A percentile compares a stretch with the other conserved stretches of the same genome.
Conservation (phyloP, 1,140 invertebrate species). For the Zaprionus capensis region DNA sequence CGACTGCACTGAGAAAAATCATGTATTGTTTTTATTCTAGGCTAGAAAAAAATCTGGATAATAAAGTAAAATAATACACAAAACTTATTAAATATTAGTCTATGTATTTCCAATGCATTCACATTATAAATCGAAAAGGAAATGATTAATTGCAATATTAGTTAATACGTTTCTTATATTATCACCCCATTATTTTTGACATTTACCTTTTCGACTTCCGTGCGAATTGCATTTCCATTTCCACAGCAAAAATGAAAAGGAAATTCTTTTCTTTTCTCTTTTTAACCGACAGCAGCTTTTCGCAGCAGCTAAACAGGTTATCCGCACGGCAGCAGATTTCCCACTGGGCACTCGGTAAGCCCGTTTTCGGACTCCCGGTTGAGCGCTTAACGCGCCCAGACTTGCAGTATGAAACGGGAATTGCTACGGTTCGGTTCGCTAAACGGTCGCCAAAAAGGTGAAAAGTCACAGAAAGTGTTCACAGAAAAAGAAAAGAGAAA, state of each 20-base stretch:
- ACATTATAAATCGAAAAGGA: too few species aligned
- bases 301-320: slow-evolving; percentile 46
- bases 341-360: slow-evolving; percentile 57
- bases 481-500: slow-evolving; percentile 23
- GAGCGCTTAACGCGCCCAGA: slow-evolving; percentile 50
- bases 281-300: neutral
- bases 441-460: slow-evolving; percentile 59
- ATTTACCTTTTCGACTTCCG: neutral
- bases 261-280: slow-evolving; percentile 2
- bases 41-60: neutral
- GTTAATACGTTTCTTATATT: neutral
- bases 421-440: slow-evolving; percentile 66
- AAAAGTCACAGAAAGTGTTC: slow-evolving; percentile 1
- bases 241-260: neutral
- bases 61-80: neutral
- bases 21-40: neutral
- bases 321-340: slow-evolving; percentile 47
- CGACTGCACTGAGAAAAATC: slow-evolving; percentile 34
- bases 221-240: neutral
- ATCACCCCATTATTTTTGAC: neutral
- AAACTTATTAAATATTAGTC: neutral
- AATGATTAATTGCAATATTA: neutral
- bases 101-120: neutral
- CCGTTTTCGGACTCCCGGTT: slow-evolving; percentile 64
- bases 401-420: slow-evolving; percentile 72